A percentile compares a stretch with the other conserved stretches of the same genome.
Conservation (phyloP, 2,113 vertebrate species). For the Martes martes region DNA sequence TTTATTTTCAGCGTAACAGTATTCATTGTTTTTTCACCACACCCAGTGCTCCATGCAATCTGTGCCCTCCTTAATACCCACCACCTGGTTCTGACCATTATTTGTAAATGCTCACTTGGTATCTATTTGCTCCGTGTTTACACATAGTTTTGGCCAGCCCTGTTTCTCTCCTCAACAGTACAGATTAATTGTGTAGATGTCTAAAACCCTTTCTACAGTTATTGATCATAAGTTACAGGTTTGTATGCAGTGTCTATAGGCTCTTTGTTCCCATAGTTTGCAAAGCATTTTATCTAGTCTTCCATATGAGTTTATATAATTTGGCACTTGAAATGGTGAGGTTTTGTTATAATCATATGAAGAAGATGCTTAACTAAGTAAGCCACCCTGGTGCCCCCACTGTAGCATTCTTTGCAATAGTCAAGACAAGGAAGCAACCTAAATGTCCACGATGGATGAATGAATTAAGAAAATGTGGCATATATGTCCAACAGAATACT, state of each 20-base stretch:
- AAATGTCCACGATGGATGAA: neutral
- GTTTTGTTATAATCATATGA: conserved; percentile 9
- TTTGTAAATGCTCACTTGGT: neutral
- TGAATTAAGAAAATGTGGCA: neutral
- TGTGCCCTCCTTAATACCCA: no score
- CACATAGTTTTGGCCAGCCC: neutral
- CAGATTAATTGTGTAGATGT: neutral
- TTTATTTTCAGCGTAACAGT: no score
- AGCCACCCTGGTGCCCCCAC: no score
- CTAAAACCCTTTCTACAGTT: neutral
- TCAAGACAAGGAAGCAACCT: neutral
- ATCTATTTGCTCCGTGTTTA: neutral
- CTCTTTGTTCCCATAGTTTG: neutral
- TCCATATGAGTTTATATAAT: neutral
- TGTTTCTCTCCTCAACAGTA: neutral
- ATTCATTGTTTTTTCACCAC: no score
- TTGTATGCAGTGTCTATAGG: neutral
- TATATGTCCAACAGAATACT: neutral
- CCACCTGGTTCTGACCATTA: neutral
- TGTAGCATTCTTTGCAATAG: neutral
- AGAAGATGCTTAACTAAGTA: no score
- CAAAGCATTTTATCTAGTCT: neutral
- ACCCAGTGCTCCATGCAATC: no score
- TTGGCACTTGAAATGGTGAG: neutral
- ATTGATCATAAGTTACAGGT: neutral